Evolutionary conservation across 2,888 invertebrate genomes (phyloP).

Genomic region (Gnatocerus cornutus): DNA sequence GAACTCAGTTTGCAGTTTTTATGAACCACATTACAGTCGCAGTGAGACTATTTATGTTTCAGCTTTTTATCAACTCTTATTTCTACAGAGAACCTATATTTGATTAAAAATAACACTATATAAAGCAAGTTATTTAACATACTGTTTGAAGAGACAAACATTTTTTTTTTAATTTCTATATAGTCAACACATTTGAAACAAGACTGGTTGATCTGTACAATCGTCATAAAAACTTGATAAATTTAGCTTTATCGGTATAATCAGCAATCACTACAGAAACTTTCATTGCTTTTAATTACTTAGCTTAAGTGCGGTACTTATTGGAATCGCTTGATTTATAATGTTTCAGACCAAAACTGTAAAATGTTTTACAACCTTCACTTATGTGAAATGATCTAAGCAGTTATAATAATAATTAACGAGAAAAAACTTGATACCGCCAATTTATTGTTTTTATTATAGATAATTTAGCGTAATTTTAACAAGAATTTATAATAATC

Average conservation of each 20-base stretch:
- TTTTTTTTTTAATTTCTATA: too few relatives aligned
- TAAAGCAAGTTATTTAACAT: too few relatives aligned
- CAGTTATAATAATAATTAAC: conserved; percentile 7
- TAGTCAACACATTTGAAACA: not conserved
- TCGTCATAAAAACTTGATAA: conserved; percentile 3
- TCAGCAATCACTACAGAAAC: conserved; percentile 26
- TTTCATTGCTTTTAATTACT: conserved; percentile 34
- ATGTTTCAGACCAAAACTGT: conserved; percentile 32
- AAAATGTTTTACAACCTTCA: conserved; percentile 31
- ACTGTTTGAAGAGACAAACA: too few relatives aligned
- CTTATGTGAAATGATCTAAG: conserved; percentile 24
- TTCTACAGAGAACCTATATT: too few relatives aligned
- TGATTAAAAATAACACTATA: not conserved
- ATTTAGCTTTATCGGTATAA: conserved; percentile 12
- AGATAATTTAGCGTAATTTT: conserved; percentile 32
- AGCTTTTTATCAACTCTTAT: not conserved
- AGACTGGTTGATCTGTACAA: not conserved
- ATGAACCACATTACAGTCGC: not conserved
- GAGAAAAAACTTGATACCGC: conserved; percentile 16
- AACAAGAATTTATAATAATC: conserved; percentile 18
- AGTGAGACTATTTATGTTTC: not conserved
- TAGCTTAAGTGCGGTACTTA: conserved; percentile 33
- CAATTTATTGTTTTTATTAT: conserved; percentile 24
- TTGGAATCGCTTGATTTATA: conserved; percentile 40
- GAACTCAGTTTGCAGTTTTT: not conserved